These are phyloP conservation scores for Unio pictorum DNA, from an alignment of 2,888 invertebrate genomes.

Conservation along the genomic window DNA sequence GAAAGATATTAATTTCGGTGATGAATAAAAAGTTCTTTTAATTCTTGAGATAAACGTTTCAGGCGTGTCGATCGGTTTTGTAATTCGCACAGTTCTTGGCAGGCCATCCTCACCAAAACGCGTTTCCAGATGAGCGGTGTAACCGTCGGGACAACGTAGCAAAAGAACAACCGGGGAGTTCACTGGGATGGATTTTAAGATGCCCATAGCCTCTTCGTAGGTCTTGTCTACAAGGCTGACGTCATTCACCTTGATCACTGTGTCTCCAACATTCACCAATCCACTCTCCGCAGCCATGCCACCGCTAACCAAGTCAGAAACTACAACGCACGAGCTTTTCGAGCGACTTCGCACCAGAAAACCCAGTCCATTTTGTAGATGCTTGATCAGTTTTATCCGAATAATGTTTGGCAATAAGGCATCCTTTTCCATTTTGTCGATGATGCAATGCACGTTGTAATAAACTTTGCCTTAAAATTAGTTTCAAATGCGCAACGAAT, in stretches of 20 bases:
- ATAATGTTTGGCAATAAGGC: slow-evolving; percentile 45
- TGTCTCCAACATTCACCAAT: slow-evolving; percentile 65
- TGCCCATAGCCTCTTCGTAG: slow-evolving; percentile 59
- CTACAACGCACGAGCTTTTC: slow-evolving; percentile 54
- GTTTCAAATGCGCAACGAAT: no score
- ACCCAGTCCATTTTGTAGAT: slow-evolving; percentile 60
- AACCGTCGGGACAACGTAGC: slow-evolving; percentile 63
- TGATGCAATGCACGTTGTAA: no score
- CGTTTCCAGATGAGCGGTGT: slow-evolving; percentile 63
- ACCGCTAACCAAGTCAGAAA: slow-evolving; percentile 61
- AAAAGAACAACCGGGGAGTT: slow-evolving; percentile 58
- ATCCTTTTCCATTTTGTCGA: background rate
- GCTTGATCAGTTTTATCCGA: slow-evolving; percentile 62
- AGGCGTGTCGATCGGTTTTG: slow-evolving; percentile 46
- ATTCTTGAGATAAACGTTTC: slow-evolving; percentile 55
- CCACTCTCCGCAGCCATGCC: slow-evolving; percentile 67
- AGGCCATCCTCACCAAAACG: slow-evolving; percentile 61
- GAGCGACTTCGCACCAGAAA: slow-evolving; percentile 62
- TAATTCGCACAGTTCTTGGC: slow-evolving; percentile 61
- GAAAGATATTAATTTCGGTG: slow-evolving; percentile 11
- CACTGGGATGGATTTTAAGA: slow-evolving; percentile 52
- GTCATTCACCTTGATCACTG: slow-evolving; percentile 65
- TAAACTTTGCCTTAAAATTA: no score
- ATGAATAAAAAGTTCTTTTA: slow-evolving; percentile 41
- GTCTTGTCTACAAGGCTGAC: slow-evolving; percentile 58